Percentiles rank a stretch among this genome's conserved stretches.
These are phyloP conservation scores for Odontamblyopus lacepedii DNA, from an alignment of 2,797 vertebrate genomes.

Conservation along the genomic window DNA sequence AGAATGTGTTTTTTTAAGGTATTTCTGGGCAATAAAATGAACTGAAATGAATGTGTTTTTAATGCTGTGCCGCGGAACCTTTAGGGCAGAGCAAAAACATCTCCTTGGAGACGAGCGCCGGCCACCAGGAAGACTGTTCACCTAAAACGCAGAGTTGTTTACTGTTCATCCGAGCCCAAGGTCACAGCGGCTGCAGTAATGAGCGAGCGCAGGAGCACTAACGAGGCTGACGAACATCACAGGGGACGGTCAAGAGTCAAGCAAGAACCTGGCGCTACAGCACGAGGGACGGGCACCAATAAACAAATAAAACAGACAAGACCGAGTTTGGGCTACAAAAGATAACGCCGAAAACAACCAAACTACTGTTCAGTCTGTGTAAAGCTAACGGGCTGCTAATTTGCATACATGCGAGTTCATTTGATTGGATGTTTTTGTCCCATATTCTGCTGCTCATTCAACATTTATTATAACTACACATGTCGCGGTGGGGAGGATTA, in stretches of 20 bases:
- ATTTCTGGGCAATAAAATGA: too few relatives aligned
- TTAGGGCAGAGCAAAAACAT: too few relatives aligned
- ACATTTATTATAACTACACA: too few relatives aligned
- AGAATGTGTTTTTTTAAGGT: too few relatives aligned
- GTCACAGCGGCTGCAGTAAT: constrained; percentile 56
- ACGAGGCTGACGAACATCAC: constrained; percentile 43
- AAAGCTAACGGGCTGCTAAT: too few relatives aligned
- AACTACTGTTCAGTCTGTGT: not conserved
- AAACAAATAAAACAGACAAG: not conserved
- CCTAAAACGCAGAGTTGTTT: constrained; percentile 4
- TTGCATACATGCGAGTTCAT: too few relatives aligned
- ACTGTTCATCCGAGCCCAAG: constrained; percentile 39
- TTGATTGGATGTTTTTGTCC: too few relatives aligned
- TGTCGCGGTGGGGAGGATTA: too few relatives aligned
- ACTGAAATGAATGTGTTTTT: too few relatives aligned
- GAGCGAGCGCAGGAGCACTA: constrained; percentile 35
- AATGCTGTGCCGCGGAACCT: too few relatives aligned
- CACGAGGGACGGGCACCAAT: not conserved
- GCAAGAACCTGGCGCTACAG: not conserved
- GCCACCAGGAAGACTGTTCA: not conserved
- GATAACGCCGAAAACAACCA: not conserved
- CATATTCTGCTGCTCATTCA: too few relatives aligned
- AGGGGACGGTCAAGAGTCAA: constrained; percentile 1
- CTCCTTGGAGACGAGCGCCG: too few relatives aligned
- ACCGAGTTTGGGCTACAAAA: not conserved